A percentile compares a stretch with the other conserved stretches of the same genome.
These are phyloP conservation scores for Phataginus tetradactyla DNA, from an alignment of 2,797 vertebrate species.

Conservation along the genomic window DNA sequence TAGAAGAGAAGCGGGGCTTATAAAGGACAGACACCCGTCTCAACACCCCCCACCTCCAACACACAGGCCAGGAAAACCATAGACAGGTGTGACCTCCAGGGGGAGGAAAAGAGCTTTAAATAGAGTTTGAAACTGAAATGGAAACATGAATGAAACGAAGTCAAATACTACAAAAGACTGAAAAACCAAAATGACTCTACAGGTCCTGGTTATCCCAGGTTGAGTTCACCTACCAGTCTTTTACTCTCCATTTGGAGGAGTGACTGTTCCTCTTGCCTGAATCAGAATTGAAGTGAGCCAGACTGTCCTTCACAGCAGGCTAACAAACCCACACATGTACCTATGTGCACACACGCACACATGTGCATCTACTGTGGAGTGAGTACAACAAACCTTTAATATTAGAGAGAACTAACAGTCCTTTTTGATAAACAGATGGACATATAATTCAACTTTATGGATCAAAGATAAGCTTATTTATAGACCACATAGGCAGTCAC, in stretches of 20 bases:
- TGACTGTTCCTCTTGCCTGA: neutral
- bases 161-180: neutral
- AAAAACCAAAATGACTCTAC: neutral
- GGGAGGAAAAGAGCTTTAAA: neutral
- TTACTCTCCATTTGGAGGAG: neutral
- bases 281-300: neutral
- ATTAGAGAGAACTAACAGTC: neutral
- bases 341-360: no score
- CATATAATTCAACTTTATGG: neutral
- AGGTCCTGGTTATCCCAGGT: neutral
- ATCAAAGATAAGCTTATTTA: neutral
- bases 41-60: no score
- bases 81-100: neutral
- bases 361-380: neutral
- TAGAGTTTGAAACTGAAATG: neutral
- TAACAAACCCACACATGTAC: neutral
- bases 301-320: neutral
- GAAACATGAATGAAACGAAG: neutral
- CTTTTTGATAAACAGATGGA: neutral
- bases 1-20: neutral
- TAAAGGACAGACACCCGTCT: neutral
- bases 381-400: neutral
- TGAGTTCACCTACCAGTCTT: neutral
- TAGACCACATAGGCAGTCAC: neutral
- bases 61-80: neutral